Evolutionary conservation across 2,113 vertebrate species (phyloP).

Genomic region (Nannospalax galili): DNA sequence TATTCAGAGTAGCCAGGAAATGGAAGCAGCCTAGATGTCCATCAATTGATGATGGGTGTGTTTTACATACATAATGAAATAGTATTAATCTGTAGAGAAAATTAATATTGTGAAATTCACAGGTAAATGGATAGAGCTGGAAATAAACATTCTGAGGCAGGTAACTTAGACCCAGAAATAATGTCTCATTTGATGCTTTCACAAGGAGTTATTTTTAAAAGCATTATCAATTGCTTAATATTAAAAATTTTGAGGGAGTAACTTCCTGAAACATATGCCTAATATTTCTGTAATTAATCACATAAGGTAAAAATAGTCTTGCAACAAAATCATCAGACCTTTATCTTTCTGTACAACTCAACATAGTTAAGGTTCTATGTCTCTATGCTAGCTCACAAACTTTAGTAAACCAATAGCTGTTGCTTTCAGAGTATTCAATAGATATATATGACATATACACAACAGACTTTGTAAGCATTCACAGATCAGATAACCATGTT

Average conservation of each 20-base stretch:
- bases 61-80: too few relatives aligned
- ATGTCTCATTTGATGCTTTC: background rate
- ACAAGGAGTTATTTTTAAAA: conserved; percentile 7
- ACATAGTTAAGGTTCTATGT: background rate
- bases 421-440: background rate
- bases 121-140: too few relatives aligned
- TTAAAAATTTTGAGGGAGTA: background rate
- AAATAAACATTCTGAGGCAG: too few relatives aligned
- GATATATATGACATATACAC: background rate
- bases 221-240: background rate
- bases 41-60: too few relatives aligned
- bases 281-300: background rate
- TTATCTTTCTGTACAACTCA: background rate
- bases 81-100: too few relatives aligned
- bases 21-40: too few relatives aligned
- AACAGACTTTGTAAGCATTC: background rate
- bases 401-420: background rate
- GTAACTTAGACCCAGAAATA: too few relatives aligned
- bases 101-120: too few relatives aligned
- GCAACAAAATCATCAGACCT: background rate
- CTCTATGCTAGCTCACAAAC: background rate
- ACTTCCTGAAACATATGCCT: background rate
- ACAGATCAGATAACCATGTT: background rate
- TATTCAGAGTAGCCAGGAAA: too few relatives aligned
- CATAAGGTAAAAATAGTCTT: background rate